Conservation (phyloP, 2,797 vertebrate genomes). For the Columba guinea region DNA sequence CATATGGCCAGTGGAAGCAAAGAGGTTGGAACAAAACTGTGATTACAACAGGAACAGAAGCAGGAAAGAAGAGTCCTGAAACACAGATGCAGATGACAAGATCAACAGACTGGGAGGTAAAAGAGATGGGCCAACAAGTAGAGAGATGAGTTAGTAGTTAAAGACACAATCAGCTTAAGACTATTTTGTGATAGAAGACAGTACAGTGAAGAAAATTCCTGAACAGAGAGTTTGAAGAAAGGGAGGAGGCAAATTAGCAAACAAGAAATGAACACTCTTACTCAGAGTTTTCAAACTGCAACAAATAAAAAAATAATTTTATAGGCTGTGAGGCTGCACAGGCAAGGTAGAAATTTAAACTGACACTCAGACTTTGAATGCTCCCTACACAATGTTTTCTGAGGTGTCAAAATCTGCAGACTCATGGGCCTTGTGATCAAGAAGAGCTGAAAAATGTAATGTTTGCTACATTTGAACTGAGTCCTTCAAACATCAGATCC, state of each 20-base stretch:
- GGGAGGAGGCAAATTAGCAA: neutral
- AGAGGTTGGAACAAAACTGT: neutral
- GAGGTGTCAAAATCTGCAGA: neutral
- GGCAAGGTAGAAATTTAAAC: neutral
- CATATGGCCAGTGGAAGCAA: neutral
- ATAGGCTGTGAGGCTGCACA: neutral
- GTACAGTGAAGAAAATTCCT: neutral
- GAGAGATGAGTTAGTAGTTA: neutral
- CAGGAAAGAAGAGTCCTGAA: neutral
- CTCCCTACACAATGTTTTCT: neutral
- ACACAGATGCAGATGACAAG: rapidly evolving
- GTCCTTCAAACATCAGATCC: neutral
- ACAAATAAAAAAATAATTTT: neutral
- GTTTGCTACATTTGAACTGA: neutral
- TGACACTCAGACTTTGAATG: neutral
- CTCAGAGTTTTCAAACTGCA: neutral
- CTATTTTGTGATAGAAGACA: neutral
- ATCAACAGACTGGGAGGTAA: neutral
- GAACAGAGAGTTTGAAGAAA: neutral
- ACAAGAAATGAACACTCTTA: neutral
- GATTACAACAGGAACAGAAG: neutral
- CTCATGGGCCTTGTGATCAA: neutral
- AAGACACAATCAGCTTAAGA: neutral
- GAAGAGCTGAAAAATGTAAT: neutral
- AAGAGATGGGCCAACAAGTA: neutral